Evolutionary conservation across 2,888 invertebrate species (phyloP).

Genomic region (Melanotus villosus): DNA sequence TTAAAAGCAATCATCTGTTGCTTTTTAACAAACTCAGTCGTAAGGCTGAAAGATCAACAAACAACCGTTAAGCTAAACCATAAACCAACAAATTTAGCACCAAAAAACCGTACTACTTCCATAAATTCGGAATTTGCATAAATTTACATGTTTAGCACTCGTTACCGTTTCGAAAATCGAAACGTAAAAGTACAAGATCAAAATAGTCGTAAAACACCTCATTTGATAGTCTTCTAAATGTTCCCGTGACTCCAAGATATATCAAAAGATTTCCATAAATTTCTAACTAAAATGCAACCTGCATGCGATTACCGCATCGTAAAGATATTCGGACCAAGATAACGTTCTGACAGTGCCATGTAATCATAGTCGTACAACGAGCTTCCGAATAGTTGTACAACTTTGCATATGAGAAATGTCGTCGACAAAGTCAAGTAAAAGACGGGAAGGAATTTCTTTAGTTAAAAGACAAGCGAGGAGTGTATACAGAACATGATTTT

Average conservation of each 20-base stretch:
- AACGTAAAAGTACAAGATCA: constrained; percentile 2
- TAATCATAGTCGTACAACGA: constrained; percentile 8
- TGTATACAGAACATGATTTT: background rate
- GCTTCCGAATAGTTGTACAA: constrained; percentile 18
- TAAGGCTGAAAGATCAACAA: background rate
- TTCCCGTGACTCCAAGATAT: background rate
- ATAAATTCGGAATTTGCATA: constrained; percentile 7
- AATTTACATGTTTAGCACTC: background rate
- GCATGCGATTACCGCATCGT: constrained; percentile 13
- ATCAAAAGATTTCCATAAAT: constrained; percentile 14
- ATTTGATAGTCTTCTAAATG: background rate
- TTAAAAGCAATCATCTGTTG: no score
- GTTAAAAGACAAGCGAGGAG: background rate
- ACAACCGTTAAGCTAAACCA: background rate
- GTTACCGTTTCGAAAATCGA: background rate
- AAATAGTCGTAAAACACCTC: background rate
- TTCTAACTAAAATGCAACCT: constrained; percentile 7
- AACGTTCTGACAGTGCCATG: constrained; percentile 4
- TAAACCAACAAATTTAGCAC: background rate
- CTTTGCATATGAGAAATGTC: constrained; percentile 4
- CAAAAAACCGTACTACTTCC: constrained; percentile 1
- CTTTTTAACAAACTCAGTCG: no score
- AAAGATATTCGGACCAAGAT: constrained; percentile 13
- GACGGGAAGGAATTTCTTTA: constrained; percentile 6
- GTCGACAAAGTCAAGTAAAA: background rate